These are phyloP conservation scores for Megaceryle maxima DNA, from an alignment of 2,113 vertebrate species.

Conservation along the genomic window DNA sequence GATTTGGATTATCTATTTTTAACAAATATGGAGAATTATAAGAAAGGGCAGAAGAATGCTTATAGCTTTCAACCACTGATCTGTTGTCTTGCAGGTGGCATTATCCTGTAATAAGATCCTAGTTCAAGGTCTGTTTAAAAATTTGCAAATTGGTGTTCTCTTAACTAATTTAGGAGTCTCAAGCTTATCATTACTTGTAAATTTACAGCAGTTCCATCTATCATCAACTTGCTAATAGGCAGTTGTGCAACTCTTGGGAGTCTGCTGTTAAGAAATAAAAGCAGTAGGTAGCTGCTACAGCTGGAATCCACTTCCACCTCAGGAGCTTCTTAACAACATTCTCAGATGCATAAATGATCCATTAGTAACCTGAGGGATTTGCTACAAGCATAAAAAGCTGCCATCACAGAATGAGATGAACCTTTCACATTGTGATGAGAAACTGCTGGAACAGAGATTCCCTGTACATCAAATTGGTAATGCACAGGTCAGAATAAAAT, in stretches of 20 bases:
- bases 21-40: constrained; percentile 11
- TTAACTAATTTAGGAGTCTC: constrained; percentile 67
- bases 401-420: constrained; percentile 60
- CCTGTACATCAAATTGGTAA: not conserved
- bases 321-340: constrained; percentile 74
- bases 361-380: constrained; percentile 71
- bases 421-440: constrained; percentile 5
- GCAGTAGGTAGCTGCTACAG: constrained; percentile 71
- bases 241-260: constrained; percentile 68
- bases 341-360: constrained; percentile 79
- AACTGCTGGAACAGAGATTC: not conserved
- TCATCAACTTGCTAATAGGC: constrained; percentile 73
- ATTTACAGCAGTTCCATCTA: constrained; percentile 73
- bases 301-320: constrained; percentile 70
- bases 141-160: constrained; percentile 42
- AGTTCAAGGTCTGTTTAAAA: constrained; percentile 55
- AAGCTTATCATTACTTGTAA: constrained; percentile 66
- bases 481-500: not conserved
- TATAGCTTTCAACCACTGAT: constrained; percentile 41
- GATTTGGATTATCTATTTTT: constrained; percentile 14
- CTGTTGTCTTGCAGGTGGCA: constrained; percentile 43
- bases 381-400: constrained; percentile 50
- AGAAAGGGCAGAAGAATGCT: constrained; percentile 32
- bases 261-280: constrained; percentile 64
- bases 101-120: constrained; percentile 59